Percentiles rank a stretch among this genome's conserved stretches.
These are phyloP conservation scores for Helicoverpa zea DNA, from an alignment of 1,140 invertebrate genomes.

Conservation along the genomic window DNA sequence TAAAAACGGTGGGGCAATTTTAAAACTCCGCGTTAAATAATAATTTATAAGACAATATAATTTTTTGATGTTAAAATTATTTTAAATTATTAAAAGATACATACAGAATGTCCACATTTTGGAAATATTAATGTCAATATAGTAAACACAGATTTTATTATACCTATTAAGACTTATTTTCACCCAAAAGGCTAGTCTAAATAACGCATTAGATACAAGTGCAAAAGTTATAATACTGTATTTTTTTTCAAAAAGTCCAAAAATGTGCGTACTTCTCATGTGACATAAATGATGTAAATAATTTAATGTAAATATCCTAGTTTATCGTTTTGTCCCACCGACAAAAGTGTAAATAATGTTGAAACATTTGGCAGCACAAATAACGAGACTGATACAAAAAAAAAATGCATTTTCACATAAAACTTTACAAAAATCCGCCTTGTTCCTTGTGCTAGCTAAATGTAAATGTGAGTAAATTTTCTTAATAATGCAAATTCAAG, in stretches of 20 bases:
- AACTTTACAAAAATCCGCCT: slow-evolving; percentile 9
- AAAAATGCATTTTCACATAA: slow-evolving; percentile 1
- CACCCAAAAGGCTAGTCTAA: slow-evolving; percentile 1
- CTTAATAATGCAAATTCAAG: slow-evolving; percentile 30
- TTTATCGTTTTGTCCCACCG: slow-evolving; percentile 80
- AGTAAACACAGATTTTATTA: neutral
- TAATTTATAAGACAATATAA: slow-evolving; percentile 44
- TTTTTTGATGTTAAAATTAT: slow-evolving; percentile 35
- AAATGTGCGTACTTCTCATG: slow-evolving; percentile 53
- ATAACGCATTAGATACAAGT: slow-evolving; percentile 30
- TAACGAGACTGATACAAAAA: slow-evolving; percentile 6
- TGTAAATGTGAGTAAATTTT: slow-evolving; percentile 30
- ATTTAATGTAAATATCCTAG: slow-evolving; percentile 77
- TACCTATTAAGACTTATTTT: neutral
- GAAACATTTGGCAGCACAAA: slow-evolving; percentile 29
- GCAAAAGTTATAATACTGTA: slow-evolving; percentile 20
- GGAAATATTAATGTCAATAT: slow-evolving; percentile 9
- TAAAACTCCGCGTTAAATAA: slow-evolving; percentile 22
- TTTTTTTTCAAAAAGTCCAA: slow-evolving; percentile 7
- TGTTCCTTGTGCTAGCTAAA: slow-evolving; percentile 34
- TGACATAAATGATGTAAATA: slow-evolving; percentile 68
- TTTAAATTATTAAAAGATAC: slow-evolving; percentile 28
- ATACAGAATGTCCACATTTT: neutral
- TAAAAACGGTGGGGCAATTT: slow-evolving; percentile 47
- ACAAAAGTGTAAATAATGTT: slow-evolving; percentile 63